Percentiles rank a stretch among this genome's conserved stretches.
These are phyloP conservation scores for Eumerus sabulonum DNA, from an alignment of 2,888 invertebrate species.

Conservation along the genomic window DNA sequence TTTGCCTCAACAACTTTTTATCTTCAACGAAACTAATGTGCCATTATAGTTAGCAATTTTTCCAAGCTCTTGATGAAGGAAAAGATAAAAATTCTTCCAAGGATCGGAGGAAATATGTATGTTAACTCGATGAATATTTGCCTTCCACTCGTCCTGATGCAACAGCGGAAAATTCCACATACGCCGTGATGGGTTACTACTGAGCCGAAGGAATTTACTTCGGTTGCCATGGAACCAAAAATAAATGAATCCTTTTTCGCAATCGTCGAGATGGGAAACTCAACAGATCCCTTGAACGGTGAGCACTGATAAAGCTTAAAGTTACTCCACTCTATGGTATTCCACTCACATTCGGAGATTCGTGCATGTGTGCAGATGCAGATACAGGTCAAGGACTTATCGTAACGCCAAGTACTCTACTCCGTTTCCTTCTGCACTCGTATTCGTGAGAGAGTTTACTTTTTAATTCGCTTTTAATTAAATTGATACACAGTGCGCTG, in stretches of 20 bases:
- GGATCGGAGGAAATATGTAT: no score
- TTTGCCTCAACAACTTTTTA: no score
- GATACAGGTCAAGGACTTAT: conserved; percentile 37
- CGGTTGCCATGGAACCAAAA: no score
- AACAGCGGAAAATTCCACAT: conserved; percentile 22
- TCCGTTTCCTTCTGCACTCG: no score
- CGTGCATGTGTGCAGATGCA: neutral
- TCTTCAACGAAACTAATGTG: no score
- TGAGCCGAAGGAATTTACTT: neutral
- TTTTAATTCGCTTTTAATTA: conserved; percentile 56
- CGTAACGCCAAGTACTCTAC: conserved; percentile 5
- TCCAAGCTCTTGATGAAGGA: no score
- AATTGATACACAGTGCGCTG: conserved; percentile 23
- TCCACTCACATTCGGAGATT: neutral
- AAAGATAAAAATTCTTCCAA: no score
- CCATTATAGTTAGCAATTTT: no score
- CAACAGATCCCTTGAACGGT: no score
- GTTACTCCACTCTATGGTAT: neutral
- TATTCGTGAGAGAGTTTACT: neutral
- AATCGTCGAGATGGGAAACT: no score
- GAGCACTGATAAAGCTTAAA: conserved; percentile 46
- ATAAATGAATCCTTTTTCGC: no score
- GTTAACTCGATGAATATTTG: no score
- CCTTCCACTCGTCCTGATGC: conserved; percentile 7
- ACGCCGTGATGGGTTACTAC: conserved; percentile 20